Evolutionary conservation across 2,113 vertebrate genomes (phyloP).

Genomic region (Oriolus oriolus): DNA sequence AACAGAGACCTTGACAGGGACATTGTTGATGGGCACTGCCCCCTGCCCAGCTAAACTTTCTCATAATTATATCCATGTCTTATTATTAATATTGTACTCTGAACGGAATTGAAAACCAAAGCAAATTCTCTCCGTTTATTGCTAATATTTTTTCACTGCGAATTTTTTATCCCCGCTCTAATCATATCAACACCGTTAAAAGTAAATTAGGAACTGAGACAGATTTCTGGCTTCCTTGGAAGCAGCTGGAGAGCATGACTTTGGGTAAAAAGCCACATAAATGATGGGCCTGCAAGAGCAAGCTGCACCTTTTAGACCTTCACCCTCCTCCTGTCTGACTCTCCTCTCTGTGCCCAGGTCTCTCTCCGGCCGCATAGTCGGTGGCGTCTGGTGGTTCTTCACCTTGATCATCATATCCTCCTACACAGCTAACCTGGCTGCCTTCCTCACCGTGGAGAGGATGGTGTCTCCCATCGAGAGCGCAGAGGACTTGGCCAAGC

Average conservation of each 20-base stretch:
- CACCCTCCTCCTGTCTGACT: background rate
- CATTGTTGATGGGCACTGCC: background rate
- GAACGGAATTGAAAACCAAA: background rate
- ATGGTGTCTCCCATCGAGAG: slow-evolving; percentile 99
- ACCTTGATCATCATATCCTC: slow-evolving; percentile 99
- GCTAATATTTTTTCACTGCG: background rate
- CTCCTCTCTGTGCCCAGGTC: slow-evolving; percentile 77
- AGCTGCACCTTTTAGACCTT: background rate
- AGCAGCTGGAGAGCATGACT: background rate
- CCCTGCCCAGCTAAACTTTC: background rate
- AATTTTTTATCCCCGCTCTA: background rate
- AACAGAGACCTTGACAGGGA: background rate
- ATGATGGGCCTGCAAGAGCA: background rate
- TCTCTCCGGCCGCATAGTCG: slow-evolving; percentile 94
- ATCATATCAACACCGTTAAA: background rate
- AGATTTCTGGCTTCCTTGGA: background rate
- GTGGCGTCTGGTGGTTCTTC: slow-evolving; percentile 99
- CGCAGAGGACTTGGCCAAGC: slow-evolving; percentile 96
- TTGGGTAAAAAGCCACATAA: background rate
- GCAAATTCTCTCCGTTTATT: background rate
- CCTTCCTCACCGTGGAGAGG: slow-evolving; percentile 97
- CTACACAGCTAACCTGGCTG: slow-evolving; percentile 97
- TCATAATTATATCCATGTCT: background rate
- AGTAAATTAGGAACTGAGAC: background rate
- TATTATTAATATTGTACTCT: background rate